Percentiles rank a stretch among this genome's conserved stretches.
phyloP scores from a whole-genome alignment of 2,113 vertebrate genomes.

The Onychostruthus taczanowskii region DNA sequence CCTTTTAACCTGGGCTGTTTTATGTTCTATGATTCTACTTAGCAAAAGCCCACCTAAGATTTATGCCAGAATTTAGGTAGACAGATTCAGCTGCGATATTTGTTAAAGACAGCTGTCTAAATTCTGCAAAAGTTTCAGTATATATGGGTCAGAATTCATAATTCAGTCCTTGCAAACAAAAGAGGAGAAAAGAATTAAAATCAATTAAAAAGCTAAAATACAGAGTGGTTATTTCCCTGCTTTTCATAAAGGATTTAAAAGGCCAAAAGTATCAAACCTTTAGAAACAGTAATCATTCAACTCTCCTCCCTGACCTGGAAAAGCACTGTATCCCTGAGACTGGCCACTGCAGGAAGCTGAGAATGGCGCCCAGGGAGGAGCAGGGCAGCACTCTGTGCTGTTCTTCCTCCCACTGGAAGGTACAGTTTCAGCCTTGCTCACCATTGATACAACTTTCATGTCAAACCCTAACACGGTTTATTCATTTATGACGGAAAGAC shows the following conservation, averaged over 20 bases:
- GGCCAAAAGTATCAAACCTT: background rate
- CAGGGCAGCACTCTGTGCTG: background rate
- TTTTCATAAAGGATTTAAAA: background rate
- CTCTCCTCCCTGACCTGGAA: background rate
- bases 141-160: background rate
- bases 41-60: background rate
- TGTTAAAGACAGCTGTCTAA: background rate
- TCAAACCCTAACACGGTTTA: background rate
- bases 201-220: background rate
- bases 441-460: background rate
- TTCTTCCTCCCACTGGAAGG: background rate
- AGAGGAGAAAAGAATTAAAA: background rate
- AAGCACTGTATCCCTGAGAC: background rate
- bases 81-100: background rate
- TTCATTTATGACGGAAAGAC: background rate
- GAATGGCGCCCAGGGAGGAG: background rate
- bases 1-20: background rate
- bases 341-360: background rate
- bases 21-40: background rate
- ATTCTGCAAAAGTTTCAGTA: background rate
- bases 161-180: background rate
- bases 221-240: background rate
- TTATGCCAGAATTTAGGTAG: background rate
- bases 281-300: background rate
- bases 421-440: background rate